Conservation (phyloP, 2,888 invertebrate genomes). For the Tryphoninae sp. region DNA sequence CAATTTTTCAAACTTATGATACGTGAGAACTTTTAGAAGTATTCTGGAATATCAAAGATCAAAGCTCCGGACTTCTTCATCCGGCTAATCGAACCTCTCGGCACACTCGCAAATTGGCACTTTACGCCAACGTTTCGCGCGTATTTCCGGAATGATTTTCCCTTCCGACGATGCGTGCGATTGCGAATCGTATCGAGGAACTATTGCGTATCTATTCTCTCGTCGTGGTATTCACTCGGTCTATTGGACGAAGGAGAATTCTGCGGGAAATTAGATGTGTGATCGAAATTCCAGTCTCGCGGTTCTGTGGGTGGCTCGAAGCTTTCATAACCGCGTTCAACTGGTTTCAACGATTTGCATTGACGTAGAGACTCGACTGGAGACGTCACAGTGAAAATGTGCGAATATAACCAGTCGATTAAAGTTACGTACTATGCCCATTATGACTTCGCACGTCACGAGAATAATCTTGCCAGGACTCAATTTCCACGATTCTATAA, state of each 20-base stretch:
- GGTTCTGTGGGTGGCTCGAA: conserved; percentile 1
- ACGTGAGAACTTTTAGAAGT: no score
- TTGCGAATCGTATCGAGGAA: conserved; percentile 28
- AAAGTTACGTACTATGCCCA: background rate
- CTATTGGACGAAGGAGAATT: conserved; percentile 30
- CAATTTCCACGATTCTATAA: conserved; percentile 17
- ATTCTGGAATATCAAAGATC: background rate
- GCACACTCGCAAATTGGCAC: background rate
- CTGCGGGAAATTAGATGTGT: conserved; percentile 51
- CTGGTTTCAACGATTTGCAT: conserved; percentile 1
- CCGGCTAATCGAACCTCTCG: conserved; percentile 26
- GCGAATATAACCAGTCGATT: conserved; percentile 1
- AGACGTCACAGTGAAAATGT: conserved; percentile 24
- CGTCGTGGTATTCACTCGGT: conserved; percentile 37
- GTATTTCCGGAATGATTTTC: conserved; percentile 30
- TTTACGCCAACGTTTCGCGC: background rate
- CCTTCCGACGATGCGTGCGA: conserved; percentile 27
- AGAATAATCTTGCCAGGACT: conserved; percentile 16
- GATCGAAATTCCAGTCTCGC: conserved; percentile 42
- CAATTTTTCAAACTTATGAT: no score
- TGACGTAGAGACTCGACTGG: background rate
- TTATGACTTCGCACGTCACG: conserved; percentile 38
- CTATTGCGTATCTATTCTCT: conserved; percentile 32
- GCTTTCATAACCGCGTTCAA: conserved; percentile 36
- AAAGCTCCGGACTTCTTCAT: conserved; percentile 5